phyloP scores from a whole-genome alignment of 2,888 invertebrate genomes.

The Nematopogon swammerdamellus region DNA sequence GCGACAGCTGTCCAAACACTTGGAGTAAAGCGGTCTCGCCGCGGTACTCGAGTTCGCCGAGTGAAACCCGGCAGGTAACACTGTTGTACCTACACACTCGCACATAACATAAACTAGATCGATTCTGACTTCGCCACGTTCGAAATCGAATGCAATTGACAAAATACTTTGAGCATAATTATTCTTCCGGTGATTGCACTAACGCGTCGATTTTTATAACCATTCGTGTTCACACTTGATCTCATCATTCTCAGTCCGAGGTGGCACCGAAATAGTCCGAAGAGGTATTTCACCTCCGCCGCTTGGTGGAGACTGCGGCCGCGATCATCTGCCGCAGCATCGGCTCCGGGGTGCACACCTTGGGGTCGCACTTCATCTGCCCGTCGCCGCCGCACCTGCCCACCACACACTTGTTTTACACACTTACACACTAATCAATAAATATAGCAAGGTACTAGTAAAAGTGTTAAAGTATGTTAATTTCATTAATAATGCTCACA shows the following conservation, averaged over 20 bases:
- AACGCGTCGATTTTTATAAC: not conserved
- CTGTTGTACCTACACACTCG: too few species aligned
- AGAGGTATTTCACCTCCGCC: conserved; percentile 63
- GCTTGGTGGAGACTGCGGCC: conserved; percentile 69
- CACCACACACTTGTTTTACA: conserved; percentile 5
- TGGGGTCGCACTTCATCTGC: conserved; percentile 93
- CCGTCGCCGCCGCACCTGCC: conserved; percentile 86
- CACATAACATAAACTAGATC: not conserved
- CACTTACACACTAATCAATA: too few species aligned
- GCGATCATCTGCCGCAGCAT: conserved; percentile 89
- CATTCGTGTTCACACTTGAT: not conserved
- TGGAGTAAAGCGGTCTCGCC: too few species aligned
- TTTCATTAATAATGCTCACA: too few species aligned
- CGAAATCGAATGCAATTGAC: not conserved
- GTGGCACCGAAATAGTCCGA: conserved; percentile 6
- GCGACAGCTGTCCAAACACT: not conserved
- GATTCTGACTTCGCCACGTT: not conserved
- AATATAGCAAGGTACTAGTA: too few species aligned
- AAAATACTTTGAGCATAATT: not conserved
- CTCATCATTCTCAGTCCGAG: not conserved
- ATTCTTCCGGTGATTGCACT: not conserved
- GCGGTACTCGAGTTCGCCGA: too few species aligned
- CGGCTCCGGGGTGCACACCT: conserved; percentile 85
- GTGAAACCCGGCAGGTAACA: too few species aligned
- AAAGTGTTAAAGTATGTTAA: not conserved